These are phyloP conservation scores for Brenthis daphne DNA, from an alignment of 2,888 invertebrate genomes.

Conservation along the genomic window DNA sequence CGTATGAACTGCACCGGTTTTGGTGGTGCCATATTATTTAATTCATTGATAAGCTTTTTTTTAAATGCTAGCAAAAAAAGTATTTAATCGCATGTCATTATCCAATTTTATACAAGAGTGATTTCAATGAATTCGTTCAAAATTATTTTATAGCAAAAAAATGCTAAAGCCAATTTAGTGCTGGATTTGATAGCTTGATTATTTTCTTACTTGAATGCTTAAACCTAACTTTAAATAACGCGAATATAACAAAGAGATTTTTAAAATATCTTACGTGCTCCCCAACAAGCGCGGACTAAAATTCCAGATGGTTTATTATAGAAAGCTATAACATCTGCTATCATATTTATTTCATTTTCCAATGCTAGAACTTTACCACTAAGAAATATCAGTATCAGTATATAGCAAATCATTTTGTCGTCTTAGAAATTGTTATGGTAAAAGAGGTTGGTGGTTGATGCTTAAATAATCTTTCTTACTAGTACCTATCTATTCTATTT, in stretches of 20 bases:
- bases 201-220: not conserved
- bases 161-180: no score
- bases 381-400: not conserved
- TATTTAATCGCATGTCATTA: not conserved
- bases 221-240: not conserved
- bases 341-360: constrained; percentile 4
- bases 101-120: not conserved
- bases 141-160: no score
- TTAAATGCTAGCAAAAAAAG: not conserved
- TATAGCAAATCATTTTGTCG: constrained; percentile 2
- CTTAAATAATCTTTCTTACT: not conserved
- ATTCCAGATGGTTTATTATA: not conserved
- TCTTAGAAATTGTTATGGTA: constrained; percentile 3
- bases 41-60: not conserved
- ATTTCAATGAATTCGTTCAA: not conserved
- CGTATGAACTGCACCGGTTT: not conserved
- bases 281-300: constrained; percentile 1
- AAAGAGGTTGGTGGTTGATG: not conserved
- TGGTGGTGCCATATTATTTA: not conserved
- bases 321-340: constrained; percentile 3
- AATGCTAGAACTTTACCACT: not conserved
- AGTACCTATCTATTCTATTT: not conserved
- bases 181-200: not conserved
- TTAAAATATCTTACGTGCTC: not conserved
- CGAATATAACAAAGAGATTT: not conserved